phyloP scores from a whole-genome alignment of 1,140 invertebrate genomes.

The Yoshiicerus persimilis region DNA sequence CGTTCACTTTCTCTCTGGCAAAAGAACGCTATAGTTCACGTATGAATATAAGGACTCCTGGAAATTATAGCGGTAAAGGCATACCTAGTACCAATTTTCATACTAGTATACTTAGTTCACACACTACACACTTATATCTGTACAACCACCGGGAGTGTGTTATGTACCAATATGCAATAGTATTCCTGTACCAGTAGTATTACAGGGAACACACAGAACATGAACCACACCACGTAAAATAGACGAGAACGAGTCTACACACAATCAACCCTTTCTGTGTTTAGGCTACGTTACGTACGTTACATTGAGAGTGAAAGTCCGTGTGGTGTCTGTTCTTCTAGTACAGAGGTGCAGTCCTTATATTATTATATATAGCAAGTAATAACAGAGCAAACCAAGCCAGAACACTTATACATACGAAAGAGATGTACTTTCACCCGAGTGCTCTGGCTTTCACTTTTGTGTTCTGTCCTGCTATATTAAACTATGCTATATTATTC shows the following conservation, averaged over 20 bases:
- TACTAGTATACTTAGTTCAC: background rate
- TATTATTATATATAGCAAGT: background rate
- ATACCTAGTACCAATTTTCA: background rate
- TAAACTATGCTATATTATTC: background rate
- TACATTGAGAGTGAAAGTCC: background rate
- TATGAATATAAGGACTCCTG: background rate
- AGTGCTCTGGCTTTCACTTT: conserved; percentile 11
- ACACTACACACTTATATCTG: background rate
- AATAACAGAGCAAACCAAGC: background rate
- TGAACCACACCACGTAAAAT: background rate
- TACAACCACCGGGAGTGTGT: too few relatives aligned
- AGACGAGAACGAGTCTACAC: background rate
- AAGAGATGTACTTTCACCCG: background rate
- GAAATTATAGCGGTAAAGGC: background rate
- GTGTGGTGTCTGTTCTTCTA: background rate
- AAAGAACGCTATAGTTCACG: background rate
- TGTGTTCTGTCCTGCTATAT: background rate
- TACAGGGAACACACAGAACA: background rate
- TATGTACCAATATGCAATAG: background rate
- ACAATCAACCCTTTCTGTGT: conserved; percentile 13
- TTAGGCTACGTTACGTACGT: background rate
- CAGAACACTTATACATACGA: background rate
- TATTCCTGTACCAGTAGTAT: background rate
- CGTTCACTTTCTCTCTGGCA: background rate
- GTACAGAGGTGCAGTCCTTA: background rate